Evolutionary conservation across 2,113 vertebrate species (phyloP).

Genomic region (Thryonomys swinderianus): DNA sequence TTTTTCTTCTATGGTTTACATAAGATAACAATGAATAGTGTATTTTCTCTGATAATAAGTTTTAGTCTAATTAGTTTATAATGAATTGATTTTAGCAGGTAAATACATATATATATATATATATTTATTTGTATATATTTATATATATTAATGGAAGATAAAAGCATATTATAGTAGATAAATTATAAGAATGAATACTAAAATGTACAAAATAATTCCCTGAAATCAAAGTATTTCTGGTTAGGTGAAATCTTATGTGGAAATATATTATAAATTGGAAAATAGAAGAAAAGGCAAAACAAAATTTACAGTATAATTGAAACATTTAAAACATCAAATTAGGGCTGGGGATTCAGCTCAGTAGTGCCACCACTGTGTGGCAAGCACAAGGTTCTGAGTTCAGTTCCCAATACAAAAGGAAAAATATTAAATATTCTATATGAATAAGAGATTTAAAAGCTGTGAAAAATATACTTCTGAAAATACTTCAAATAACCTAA

Average conservation of each 20-base stretch:
- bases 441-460: background rate
- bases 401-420: too few species aligned
- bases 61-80: constrained; percentile 25
- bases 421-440: background rate
- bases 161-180: background rate
- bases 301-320: background rate
- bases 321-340: background rate
- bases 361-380: too few species aligned
- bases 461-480: background rate
- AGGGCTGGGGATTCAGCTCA: too few species aligned
- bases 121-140: too few species aligned
- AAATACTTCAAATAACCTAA: constrained; percentile 5
- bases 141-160: constrained; percentile 36
- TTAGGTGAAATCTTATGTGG: background rate
- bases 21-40: background rate
- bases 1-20: background rate
- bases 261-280: constrained; percentile 1
- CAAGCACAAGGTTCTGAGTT: too few species aligned
- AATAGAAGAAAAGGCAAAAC: background rate
- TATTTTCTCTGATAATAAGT: background rate
- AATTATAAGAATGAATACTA: constrained; percentile 35
- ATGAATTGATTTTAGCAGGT: background rate
- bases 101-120: background rate
- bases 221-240: background rate
- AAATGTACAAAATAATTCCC: background rate